Conservation (phyloP, 2,113 vertebrate genomes). For the Salvelinus fontinalis region DNA sequence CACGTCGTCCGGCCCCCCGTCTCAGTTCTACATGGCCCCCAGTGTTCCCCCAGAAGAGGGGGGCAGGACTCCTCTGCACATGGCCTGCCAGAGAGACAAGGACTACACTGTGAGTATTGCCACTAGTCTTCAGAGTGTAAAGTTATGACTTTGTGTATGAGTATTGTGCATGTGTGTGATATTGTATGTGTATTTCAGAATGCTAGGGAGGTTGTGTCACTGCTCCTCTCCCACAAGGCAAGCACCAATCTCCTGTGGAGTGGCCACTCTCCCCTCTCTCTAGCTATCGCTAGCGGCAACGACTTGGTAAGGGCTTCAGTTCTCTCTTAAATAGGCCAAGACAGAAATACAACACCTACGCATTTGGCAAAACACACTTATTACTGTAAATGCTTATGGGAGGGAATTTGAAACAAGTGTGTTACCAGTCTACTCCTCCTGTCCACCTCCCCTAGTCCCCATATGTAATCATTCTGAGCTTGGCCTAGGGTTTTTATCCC, state of each 20-base stretch:
- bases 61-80: conserved; percentile 79
- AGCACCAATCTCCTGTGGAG: conserved; percentile 81
- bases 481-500: no score
- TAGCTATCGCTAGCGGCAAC: conserved; percentile 85
- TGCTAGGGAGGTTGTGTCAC: conserved; percentile 72
- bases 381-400: neutral
- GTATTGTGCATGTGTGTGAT: neutral
- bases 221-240: conserved; percentile 79
- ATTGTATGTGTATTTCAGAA: conserved; percentile 56
- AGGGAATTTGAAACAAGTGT: neutral
- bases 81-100: conserved; percentile 80
- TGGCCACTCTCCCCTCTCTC: conserved; percentile 86
- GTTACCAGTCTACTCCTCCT: no score
- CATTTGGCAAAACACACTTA: conserved; percentile 1
- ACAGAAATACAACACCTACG: neutral
- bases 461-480: no score
- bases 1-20: conserved; percentile 46
- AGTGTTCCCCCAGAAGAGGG: conserved; percentile 57
- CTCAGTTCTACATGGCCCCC: conserved; percentile 21
- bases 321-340: conserved; percentile 25
- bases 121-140: neutral
- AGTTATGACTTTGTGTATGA: neutral
- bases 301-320: conserved; percentile 67
- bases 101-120: conserved; percentile 57
- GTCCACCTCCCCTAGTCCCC: neutral